Evolutionary conservation across 1,140 invertebrate species (phyloP).

Genomic region (Cydia amplana): DNA sequence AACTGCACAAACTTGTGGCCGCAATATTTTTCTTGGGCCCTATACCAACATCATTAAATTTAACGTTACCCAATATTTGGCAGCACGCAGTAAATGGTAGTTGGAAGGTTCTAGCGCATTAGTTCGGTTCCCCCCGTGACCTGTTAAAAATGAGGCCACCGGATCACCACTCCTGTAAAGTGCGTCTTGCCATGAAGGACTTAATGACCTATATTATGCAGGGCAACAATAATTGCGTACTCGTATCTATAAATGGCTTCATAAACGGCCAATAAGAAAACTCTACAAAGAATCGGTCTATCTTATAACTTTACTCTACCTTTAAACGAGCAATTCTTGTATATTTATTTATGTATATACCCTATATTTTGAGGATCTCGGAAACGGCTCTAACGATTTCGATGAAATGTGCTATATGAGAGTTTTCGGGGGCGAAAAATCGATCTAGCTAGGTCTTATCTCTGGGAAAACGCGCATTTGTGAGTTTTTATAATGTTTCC

Average conservation of each 20-base stretch:
- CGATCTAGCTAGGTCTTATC: no score
- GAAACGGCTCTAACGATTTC: no score
- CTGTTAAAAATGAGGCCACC: constrained; percentile 17
- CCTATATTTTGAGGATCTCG: no score
- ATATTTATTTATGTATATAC: no score
- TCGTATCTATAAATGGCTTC: background rate
- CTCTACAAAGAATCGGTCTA: no score
- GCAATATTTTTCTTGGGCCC: background rate
- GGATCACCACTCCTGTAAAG: background rate
- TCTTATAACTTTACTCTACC: no score
- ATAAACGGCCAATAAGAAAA: background rate
- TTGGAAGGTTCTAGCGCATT: background rate
- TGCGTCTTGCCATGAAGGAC: background rate
- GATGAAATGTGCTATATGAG: no score
- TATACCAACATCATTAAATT: constrained; percentile 21
- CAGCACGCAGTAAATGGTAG: background rate
- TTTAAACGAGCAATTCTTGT: no score
- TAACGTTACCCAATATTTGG: constrained; percentile 22
- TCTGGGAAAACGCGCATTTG: no score
- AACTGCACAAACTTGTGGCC: background rate
- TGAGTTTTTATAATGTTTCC: no score
- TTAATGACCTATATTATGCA: constrained; percentile 12
- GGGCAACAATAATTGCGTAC: background rate
- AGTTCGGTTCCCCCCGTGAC: constrained; percentile 1
- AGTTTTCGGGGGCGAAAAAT: no score